Evolutionary conservation across 2,888 invertebrate species (phyloP).

Genomic region (Xestia c-nigrum): DNA sequence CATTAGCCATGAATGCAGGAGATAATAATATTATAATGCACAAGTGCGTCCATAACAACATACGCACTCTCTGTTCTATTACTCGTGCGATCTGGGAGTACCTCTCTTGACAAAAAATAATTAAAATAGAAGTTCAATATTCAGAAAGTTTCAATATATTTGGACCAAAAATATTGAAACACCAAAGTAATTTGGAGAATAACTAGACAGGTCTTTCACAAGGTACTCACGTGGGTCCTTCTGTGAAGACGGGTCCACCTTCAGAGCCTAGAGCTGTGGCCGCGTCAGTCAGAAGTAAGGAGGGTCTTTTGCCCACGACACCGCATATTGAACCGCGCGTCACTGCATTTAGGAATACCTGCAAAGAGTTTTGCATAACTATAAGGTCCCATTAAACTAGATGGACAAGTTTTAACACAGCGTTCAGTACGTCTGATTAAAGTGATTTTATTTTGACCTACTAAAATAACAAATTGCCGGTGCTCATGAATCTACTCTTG

Average conservation of each 20-base stretch:
- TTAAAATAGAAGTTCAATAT: no score
- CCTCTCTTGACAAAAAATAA: not conserved
- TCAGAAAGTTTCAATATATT: no score
- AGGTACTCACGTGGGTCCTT: conserved; percentile 80
- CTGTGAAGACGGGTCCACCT: conserved; percentile 90
- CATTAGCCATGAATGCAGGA: not conserved
- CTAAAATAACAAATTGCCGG: no score
- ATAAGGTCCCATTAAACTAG: no score
- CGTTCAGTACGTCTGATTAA: no score
- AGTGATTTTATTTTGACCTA: no score
- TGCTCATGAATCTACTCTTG: no score
- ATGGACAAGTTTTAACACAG: no score
- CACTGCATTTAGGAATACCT: conserved; percentile 90
- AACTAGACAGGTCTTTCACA: not conserved
- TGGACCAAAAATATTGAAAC: no score
- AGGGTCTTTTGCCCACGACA: conserved; percentile 87
- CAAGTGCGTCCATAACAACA: not conserved
- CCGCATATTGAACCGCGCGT: conserved; percentile 91
- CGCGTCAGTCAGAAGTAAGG: conserved; percentile 90
- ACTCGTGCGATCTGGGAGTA: not conserved
- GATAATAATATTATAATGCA: not conserved
- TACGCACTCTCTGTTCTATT: not conserved
- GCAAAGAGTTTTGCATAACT: conserved; percentile 26
- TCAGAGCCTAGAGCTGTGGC: conserved; percentile 91
- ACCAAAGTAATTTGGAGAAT: not conserved